phyloP scores from a whole-genome alignment of 2,797 vertebrate genomes.

The Nannoperca australis region DNA sequence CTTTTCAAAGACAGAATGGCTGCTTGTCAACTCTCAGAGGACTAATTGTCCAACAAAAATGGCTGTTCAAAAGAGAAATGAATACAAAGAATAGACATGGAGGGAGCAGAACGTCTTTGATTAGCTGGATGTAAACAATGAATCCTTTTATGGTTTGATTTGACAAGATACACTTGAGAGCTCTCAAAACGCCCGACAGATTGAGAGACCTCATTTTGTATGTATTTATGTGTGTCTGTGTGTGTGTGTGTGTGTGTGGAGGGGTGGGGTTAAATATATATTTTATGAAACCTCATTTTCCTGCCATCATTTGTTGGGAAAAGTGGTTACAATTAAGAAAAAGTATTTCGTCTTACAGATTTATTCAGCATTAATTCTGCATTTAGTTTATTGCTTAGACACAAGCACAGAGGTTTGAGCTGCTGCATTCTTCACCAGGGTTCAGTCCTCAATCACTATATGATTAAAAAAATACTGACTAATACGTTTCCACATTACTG shows the following conservation, averaged over 20 bases:
- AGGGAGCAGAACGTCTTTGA: constrained; percentile 14
- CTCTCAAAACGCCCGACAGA: constrained; percentile 14
- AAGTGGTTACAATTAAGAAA: too few relatives aligned
- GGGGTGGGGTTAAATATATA: too few relatives aligned
- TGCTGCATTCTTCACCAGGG: too few relatives aligned
- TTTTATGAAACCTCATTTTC: neutral
- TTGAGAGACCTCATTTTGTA: neutral
- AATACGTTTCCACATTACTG: neutral
- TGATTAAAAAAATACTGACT: neutral
- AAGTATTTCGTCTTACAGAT: too few relatives aligned
- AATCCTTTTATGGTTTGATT: constrained; percentile 20
- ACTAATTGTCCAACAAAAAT: constrained; percentile 1
- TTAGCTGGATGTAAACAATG: constrained; percentile 24
- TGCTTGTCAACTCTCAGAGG: constrained; percentile 1
- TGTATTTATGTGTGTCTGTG: neutral
- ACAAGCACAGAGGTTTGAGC: neutral
- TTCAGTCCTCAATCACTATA: too few relatives aligned
- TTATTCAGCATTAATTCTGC: too few relatives aligned
- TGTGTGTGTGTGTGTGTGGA: neutral
- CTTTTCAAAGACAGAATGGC: neutral
- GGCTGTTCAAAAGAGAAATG: neutral
- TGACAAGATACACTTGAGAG: constrained; percentile 14
- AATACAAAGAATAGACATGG: neutral
- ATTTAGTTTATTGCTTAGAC: neutral
- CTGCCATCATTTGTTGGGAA: neutral